Conservation (phyloP, 2,113 vertebrate genomes). For the Scytalopus superciliaris region DNA sequence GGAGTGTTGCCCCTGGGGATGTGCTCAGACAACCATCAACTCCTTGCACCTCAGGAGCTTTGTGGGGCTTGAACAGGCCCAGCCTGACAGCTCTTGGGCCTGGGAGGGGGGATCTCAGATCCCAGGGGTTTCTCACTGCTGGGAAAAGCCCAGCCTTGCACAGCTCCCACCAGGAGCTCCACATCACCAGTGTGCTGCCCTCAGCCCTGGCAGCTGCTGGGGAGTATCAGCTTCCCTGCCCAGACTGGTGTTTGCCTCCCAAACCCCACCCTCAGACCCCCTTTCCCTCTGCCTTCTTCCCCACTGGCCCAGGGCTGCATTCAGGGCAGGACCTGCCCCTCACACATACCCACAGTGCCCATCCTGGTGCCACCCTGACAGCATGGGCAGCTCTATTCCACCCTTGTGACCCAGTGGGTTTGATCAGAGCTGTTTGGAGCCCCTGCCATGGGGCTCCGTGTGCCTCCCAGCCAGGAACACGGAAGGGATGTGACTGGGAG, state of each 20-base stretch:
- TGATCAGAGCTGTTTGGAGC: neutral
- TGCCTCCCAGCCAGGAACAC: neutral
- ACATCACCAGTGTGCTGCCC: neutral
- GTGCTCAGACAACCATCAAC: neutral
- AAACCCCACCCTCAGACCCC: too few relatives aligned
- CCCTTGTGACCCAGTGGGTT: neutral
- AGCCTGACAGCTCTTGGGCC: neutral
- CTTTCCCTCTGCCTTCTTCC: too few relatives aligned
- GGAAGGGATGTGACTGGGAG: neutral
- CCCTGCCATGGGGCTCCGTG: neutral
- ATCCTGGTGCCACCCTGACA: neutral
- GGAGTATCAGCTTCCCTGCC: too few relatives aligned
- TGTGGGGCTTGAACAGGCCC: neutral
- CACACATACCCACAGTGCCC: neutral
- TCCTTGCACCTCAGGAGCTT: neutral
- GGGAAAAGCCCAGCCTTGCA: neutral
- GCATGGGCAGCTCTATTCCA: too few relatives aligned
- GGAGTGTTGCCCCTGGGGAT: fast-evolving
- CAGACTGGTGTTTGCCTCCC: neutral
- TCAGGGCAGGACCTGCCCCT: neutral
- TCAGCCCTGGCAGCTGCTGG: neutral
- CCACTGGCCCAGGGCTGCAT: too few relatives aligned
- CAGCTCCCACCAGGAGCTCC: neutral
- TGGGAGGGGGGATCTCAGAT: neutral
- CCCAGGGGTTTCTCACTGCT: neutral